Percentiles rank a stretch among this genome's conserved stretches.
These are phyloP conservation scores for Escarpia spicata DNA, from an alignment of 2,888 invertebrate species.

Conservation along the genomic window DNA sequence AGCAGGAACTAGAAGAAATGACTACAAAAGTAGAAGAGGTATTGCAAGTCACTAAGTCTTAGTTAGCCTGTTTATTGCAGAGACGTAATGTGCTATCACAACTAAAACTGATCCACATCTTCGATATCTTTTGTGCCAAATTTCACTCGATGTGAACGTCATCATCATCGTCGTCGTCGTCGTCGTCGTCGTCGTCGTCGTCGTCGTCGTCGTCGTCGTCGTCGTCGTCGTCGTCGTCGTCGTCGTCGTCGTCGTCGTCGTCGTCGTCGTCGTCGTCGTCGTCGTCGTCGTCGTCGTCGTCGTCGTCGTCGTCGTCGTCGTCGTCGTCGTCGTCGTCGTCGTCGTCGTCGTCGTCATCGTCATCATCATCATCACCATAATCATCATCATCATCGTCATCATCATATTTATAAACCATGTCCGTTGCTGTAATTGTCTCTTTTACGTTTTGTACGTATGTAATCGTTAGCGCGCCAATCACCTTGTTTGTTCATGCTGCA, in stretches of 20 bases:
- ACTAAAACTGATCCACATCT: not conserved
- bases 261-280: too few species aligned
- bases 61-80: not conserved
- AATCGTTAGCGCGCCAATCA: not conserved
- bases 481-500: conserved; percentile 13
- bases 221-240: too few species aligned
- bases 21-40: conserved; percentile 57
- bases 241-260: too few species aligned
- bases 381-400: conserved; percentile 33
- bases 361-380: conserved; percentile 35
- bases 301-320: too few species aligned
- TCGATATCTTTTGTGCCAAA: too few species aligned
- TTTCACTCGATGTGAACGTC: too few species aligned
- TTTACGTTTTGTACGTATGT: not conserved
- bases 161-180: too few species aligned
- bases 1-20: conserved; percentile 50
- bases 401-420: not conserved
- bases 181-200: too few species aligned
- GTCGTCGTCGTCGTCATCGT: conserved; percentile 29
- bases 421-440: not conserved
- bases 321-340: not conserved
- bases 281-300: too few species aligned
- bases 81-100: not conserved
- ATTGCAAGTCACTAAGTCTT: not conserved
- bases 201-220: too few species aligned